Conservation (phyloP, 1,140 invertebrate species). For the Daktulosphaira vitifoliae region DNA sequence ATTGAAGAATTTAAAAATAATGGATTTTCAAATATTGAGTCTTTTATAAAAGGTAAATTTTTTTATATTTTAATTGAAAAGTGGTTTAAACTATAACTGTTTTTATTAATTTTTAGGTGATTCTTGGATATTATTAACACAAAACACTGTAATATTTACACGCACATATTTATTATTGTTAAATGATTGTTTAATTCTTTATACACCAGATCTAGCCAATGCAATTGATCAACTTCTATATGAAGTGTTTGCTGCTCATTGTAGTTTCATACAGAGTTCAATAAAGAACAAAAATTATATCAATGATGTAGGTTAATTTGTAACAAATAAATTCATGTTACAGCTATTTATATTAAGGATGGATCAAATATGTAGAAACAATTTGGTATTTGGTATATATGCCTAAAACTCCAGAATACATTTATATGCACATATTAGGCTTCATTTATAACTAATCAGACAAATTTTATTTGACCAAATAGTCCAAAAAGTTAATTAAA, state of each 20-base stretch:
- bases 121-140: conserved; percentile 58
- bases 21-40: conserved; percentile 47
- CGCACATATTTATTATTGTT: conserved; percentile 57
- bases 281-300: conserved; percentile 50
- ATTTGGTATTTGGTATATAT: too few species aligned
- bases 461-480: too few species aligned
- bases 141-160: conserved; percentile 60
- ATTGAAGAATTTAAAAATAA: conserved; percentile 51
- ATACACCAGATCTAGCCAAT: conserved; percentile 54
- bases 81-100: too few species aligned
- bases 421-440: too few species aligned
- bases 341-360: too few species aligned
- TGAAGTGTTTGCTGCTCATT: conserved; percentile 56
- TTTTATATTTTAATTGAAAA: too few species aligned
- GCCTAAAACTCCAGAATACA: too few species aligned
- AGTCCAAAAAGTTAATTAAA: too few species aligned
- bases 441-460: too few species aligned
- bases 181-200: conserved; percentile 59
- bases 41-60: conserved; percentile 48
- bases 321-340: not conserved
- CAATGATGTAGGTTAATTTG: conserved; percentile 47
- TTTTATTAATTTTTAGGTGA: conserved; percentile 47
- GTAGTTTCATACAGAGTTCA: conserved; percentile 54
- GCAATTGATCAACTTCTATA: conserved; percentile 55
- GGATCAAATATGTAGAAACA: too few species aligned